Percentiles rank a stretch among this genome's conserved stretches.
phyloP scores from a whole-genome alignment of 2,888 invertebrate species.

The Trichopria drosophilae region DNA sequence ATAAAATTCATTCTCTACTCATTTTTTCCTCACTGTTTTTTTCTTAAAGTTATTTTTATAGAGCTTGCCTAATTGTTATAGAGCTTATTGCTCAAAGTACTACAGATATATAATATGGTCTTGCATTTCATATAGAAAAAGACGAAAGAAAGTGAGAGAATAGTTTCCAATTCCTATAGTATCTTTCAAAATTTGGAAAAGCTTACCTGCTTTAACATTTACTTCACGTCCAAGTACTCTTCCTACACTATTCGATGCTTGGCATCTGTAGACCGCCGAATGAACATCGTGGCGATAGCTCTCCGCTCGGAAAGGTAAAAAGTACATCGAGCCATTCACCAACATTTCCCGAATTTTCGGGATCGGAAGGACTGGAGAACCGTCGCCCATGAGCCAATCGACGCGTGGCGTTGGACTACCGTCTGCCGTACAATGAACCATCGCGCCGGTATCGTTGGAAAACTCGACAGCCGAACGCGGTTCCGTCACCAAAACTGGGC shows the following conservation, averaged over 20 bases:
- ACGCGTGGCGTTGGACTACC: slow-evolving; percentile 75
- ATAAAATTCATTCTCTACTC: too few species aligned
- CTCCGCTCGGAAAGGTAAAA: slow-evolving; percentile 81
- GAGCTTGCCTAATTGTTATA: too few species aligned
- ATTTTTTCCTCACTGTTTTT: too few species aligned
- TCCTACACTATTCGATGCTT: slow-evolving; percentile 69
- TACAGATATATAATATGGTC: too few species aligned
- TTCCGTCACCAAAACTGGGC: slow-evolving; percentile 77
- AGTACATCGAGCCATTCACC: slow-evolving; percentile 82
- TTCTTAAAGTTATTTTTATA: too few species aligned
- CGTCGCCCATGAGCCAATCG: slow-evolving; percentile 77
- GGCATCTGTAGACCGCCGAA: slow-evolving; percentile 77
- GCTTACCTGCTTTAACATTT: slow-evolving; percentile 85
- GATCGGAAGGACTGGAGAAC: slow-evolving; percentile 65
- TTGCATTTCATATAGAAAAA: too few species aligned
- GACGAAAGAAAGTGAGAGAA: too few species aligned
- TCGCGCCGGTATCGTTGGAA: slow-evolving; percentile 76
- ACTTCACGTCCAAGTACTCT: slow-evolving; percentile 82
- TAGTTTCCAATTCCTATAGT: too few species aligned
- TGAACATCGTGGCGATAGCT: slow-evolving; percentile 83
- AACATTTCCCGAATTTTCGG: slow-evolving; percentile 75
- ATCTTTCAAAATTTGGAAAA: too few species aligned
- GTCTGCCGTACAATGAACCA: slow-evolving; percentile 77
- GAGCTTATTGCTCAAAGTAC: too few species aligned
- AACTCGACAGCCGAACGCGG: slow-evolving; percentile 75